Evolutionary conservation across 1,140 invertebrate species (phyloP).

Genomic region (Drosophila lacertosa): DNA sequence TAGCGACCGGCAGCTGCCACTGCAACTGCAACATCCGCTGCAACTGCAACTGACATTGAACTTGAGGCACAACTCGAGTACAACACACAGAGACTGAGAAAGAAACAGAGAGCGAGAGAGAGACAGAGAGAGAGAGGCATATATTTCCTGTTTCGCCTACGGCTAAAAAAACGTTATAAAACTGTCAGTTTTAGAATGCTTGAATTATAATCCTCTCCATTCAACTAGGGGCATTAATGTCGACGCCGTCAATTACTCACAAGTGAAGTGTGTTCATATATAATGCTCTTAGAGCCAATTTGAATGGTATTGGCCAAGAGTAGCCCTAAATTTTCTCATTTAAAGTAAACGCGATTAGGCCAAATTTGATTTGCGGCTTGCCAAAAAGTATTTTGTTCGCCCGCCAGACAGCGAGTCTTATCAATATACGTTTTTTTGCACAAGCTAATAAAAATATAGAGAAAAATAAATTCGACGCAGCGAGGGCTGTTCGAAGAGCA

Average conservation of each 20-base stretch:
- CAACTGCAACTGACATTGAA: slow-evolving; percentile 70
- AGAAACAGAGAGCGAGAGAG: slow-evolving; percentile 5
- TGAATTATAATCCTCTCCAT: slow-evolving; percentile 36
- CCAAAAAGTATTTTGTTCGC: not conserved
- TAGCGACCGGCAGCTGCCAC: slow-evolving; percentile 34
- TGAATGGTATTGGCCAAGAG: slow-evolving; percentile 51
- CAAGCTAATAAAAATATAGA: not conserved
- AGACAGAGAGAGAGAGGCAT: slow-evolving; percentile 13
- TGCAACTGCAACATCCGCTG: slow-evolving; percentile 38
- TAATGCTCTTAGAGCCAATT: slow-evolving; percentile 27
- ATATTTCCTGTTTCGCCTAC: slow-evolving; percentile 36
- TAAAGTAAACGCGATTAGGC: slow-evolving; percentile 26
- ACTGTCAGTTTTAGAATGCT: slow-evolving; percentile 55
- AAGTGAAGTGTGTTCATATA: slow-evolving; percentile 39
- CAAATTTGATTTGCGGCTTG: slow-evolving; percentile 15
- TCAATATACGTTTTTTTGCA: slow-evolving; percentile 3
- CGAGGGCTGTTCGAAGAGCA: not conserved
- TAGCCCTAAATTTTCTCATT: slow-evolving; percentile 43
- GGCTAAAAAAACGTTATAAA: slow-evolving; percentile 24
- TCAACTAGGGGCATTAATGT: slow-evolving; percentile 20
- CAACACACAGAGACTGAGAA: not conserved
- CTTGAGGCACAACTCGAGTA: slow-evolving; percentile 51
- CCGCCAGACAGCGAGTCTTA: slow-evolving; percentile 22
- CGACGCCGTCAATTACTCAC: slow-evolving; percentile 4
- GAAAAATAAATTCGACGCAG: not conserved